Base-by-base conservation (phyloP, 2,888 invertebrate species). In the Eretmocerus hayati region DNA sequence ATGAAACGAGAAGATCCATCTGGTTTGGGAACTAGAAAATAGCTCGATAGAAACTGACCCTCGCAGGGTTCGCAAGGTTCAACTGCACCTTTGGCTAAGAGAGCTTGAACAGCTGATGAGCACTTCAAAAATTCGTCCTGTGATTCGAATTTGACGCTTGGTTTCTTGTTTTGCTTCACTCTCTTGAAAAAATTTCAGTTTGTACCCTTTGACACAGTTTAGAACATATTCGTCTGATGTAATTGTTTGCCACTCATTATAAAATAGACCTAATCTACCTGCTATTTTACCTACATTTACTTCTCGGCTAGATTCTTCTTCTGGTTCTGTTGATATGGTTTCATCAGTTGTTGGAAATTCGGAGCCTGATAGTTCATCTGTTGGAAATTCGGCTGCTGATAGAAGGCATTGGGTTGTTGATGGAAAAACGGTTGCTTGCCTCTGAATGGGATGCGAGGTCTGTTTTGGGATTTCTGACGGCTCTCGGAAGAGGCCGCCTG, bases 1-100 rank as follows among this genome's bases (percentile, higher is more conserved):
- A 55, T 49, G 23, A 55, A 55, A 31, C 53, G 15, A n/a, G 4
- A 46, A 15, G 35, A 38, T 8, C 50, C 50, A 36, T 53, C 44
- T n/a, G 42, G 13, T 18, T 55, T 55, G 2, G 38, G 40, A 3
- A 48, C 31, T 18, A 55, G 19, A 36, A 55, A 55, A 51, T 48
- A 52, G 13, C 39, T 35, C 15, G 51, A 43, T 26, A 53, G 8
- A 42, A 43, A 53, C 36, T 53, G 44, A n/a, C 18, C 23, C 19
- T 30, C 38, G n/a, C n/a, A n/a, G n/a, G n/a, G n/a, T n/a, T n/a
- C n/a, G n/a, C n/a, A n/a, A n/a, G n/a, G n/a, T n/a, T n/a, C n/a
- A n/a, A n/a, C n/a, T n/a, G n/a, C n/a, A n/a, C n/a, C n/a, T n/a
- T n/a, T n/a, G n/a, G n/a, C 15, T n/a, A 40, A 4, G 18, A 47